These are phyloP conservation scores for Chydorus sphaericus DNA, from an alignment of 2,888 invertebrate genomes.

Conservation along the genomic window DNA sequence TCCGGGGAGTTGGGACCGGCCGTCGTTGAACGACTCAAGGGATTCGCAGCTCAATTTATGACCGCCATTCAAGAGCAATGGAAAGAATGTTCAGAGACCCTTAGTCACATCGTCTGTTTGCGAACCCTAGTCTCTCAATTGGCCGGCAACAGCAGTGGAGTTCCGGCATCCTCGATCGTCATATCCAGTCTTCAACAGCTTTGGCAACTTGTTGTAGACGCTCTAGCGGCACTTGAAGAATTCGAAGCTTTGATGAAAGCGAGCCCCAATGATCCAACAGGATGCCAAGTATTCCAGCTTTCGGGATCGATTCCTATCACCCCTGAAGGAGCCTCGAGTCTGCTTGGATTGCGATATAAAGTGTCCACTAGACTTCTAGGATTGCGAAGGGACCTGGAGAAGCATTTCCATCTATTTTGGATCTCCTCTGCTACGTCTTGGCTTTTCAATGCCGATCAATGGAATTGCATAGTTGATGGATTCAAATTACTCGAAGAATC, in stretches of 20 bases:
- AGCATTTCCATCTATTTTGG: slow-evolving; percentile 1
- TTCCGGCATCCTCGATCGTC: background rate
- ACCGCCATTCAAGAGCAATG: slow-evolving; percentile 10
- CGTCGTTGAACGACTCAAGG: slow-evolving; percentile 70
- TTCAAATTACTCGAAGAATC: background rate
- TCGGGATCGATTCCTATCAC: background rate
- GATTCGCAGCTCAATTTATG: slow-evolving; percentile 65
- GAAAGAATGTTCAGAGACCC: slow-evolving; percentile 8
- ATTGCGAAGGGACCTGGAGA: background rate
- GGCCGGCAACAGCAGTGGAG: background rate
- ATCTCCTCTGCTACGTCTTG: background rate
- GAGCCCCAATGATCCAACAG: background rate
- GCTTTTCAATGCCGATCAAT: background rate
- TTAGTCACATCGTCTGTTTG: background rate
- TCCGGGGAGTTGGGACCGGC: slow-evolving; percentile 62
- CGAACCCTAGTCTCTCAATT: background rate
- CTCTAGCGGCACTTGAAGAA: background rate
- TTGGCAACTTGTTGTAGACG: background rate
- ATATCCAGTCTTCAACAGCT: background rate
- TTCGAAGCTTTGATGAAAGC: background rate
- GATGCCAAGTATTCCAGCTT: background rate
- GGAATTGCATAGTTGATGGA: background rate
- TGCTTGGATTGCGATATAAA: background rate
- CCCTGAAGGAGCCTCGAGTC: background rate
- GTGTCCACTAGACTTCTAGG: background rate